Percentiles rank a stretch among this genome's conserved stretches.
Evolutionary conservation across 2,113 vertebrate genomes (phyloP).

Genomic region (Ellobius talpinus): DNA sequence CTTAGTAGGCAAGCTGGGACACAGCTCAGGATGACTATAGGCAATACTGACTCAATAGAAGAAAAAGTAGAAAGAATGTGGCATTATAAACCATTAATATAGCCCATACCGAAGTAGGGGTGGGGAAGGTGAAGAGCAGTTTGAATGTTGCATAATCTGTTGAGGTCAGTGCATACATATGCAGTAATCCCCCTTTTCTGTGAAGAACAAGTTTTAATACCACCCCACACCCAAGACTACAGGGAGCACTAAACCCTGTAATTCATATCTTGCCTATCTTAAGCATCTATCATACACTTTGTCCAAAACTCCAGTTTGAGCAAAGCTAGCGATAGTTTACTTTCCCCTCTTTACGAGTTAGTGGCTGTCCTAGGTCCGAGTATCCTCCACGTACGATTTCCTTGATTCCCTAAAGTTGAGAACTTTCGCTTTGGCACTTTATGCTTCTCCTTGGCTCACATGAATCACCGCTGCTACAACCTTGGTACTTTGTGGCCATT

Average conservation of each 20-base stretch:
- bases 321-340: not conserved
- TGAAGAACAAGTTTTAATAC: not conserved
- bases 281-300: not conserved
- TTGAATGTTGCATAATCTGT: not conserved
- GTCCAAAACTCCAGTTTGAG: not conserved
- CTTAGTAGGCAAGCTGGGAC: not conserved
- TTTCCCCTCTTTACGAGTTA: not conserved
- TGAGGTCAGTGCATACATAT: not conserved
- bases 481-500: not conserved
- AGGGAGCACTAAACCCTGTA: too few species aligned
- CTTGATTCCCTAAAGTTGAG: not conserved
- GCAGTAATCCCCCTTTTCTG: not conserved
- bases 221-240: not conserved
- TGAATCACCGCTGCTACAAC: not conserved
- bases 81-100: not conserved
- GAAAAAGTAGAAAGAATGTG: not conserved
- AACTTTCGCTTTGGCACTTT: not conserved
- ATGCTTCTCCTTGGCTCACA: not conserved
- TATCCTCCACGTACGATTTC: not conserved
- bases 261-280: not conserved
- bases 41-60: not conserved
- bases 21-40: not conserved
- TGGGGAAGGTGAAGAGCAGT: not conserved
- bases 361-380: not conserved
- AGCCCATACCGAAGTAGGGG: not conserved